phyloP scores from a whole-genome alignment of 1,140 invertebrate genomes.

The Trachymyrmex cornetzi region DNA sequence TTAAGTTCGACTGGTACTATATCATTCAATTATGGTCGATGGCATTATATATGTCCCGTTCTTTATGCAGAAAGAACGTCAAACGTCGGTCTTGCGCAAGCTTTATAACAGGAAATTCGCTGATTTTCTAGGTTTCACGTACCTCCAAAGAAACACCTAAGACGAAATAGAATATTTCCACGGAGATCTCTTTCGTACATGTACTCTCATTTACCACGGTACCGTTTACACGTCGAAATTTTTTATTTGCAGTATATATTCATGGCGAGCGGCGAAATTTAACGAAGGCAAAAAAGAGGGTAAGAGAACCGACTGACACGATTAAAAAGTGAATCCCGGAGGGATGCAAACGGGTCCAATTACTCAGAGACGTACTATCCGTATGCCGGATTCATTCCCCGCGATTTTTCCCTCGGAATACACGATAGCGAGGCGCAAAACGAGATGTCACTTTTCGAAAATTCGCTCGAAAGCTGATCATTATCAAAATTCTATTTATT shows the following conservation, averaged over 20 bases:
- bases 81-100: background rate
- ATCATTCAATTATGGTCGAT: conserved; percentile 49
- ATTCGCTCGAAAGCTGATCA: conserved; percentile 10
- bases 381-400: conserved; percentile 60
- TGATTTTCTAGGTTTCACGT: conserved; percentile 23
- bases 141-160: conserved; percentile 8
- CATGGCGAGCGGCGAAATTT: conserved; percentile 68
- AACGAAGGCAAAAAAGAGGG: conserved; percentile 69
- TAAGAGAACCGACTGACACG: conserved; percentile 63
- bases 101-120: conserved; percentile 17
- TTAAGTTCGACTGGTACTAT: background rate
- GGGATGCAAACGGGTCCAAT: conserved; percentile 67
- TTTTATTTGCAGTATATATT: conserved; percentile 62
- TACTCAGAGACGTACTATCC: conserved; percentile 67
- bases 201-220: conserved; percentile 54
- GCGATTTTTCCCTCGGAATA: conserved; percentile 61
- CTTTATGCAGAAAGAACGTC: conserved; percentile 29
- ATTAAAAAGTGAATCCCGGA: conserved; percentile 69
- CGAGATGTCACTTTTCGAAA: conserved; percentile 61
- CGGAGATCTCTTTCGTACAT: conserved; percentile 18
- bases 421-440: conserved; percentile 57
- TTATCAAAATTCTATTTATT: background rate
- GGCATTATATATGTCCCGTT: conserved; percentile 42
- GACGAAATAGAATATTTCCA: conserved; percentile 44
- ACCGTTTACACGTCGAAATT: conserved; percentile 58